Evolutionary conservation across 2,113 vertebrate species (phyloP).

Genomic region (Leuciscus idus): DNA sequence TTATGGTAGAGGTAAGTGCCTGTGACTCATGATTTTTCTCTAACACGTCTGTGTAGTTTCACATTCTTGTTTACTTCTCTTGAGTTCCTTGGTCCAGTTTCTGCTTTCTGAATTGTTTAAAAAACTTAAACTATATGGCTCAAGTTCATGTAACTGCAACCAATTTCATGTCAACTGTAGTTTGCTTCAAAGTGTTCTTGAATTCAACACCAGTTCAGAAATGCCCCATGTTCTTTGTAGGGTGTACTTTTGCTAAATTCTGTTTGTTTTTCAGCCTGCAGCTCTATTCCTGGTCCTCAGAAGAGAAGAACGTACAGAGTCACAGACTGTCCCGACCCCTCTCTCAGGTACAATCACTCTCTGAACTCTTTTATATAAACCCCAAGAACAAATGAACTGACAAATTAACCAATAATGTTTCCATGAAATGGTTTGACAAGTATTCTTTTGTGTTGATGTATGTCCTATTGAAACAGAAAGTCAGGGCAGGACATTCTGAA

Average conservation of each 20-base stretch:
- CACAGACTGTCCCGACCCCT: slow-evolving; percentile 70
- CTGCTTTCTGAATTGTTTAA: background rate
- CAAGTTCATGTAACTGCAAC: background rate
- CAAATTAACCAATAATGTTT: background rate
- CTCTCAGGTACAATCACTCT: slow-evolving; percentile 73
- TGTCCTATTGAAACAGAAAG: background rate
- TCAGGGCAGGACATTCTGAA: background rate
- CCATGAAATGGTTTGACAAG: background rate
- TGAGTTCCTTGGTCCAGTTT: background rate
- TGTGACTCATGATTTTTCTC: background rate
- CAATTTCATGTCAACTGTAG: background rate
- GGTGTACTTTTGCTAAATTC: background rate
- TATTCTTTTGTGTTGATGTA: background rate
- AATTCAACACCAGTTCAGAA: background rate
- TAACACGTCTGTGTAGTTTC: background rate
- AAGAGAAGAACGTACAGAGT: slow-evolving; percentile 69
- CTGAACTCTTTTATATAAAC: background rate
- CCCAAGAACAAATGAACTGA: background rate
- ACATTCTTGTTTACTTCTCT: background rate
- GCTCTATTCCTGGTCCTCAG: slow-evolving; percentile 74
- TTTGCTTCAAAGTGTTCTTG: background rate
- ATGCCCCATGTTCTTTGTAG: background rate
- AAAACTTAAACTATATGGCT: background rate
- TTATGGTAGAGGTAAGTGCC: background rate
- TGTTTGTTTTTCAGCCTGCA: slow-evolving; percentile 65